A percentile compares a stretch with the other conserved stretches of the same genome.
Conservation (phyloP, 2,797 vertebrate genomes). For the Rhinogobio ventralis region DNA sequence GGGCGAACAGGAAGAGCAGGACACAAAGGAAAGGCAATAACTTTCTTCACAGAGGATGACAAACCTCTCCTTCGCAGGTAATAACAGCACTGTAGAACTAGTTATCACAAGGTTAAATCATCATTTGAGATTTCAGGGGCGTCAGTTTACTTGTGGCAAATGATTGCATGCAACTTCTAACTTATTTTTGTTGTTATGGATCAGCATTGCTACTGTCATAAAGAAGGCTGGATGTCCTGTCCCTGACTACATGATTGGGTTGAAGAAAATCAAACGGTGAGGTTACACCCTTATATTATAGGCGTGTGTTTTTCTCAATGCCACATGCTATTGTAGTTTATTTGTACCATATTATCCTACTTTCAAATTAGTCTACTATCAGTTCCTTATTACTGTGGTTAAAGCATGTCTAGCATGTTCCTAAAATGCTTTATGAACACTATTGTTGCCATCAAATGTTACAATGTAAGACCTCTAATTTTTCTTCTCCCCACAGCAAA, state of each 20-base stretch:
- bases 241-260: constrained; percentile 92
- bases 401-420: background rate
- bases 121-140: background rate
- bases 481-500: constrained; percentile 80
- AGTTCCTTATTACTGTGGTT: background rate
- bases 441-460: background rate
- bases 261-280: constrained; percentile 90
- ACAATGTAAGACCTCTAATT: background rate
- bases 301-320: background rate
- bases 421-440: background rate
- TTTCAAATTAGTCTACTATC: background rate
- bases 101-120: background rate
- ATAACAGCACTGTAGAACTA: background rate
- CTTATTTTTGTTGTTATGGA: constrained; percentile 43
- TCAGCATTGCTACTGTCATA: constrained; percentile 91
- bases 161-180: background rate
- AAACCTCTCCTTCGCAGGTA: constrained; percentile 94
- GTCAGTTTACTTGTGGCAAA: background rate
- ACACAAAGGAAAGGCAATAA: constrained; percentile 88
- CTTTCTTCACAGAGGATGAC: constrained; percentile 96
- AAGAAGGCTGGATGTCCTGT: constrained; percentile 95
- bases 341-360: background rate
- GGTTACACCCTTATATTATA: background rate
- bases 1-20: constrained; percentile 95
- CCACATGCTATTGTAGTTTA: background rate